Evolutionary conservation across 92 coral and sea anemone genomes (phyloP).

Genomic region (Actinernus sp.): DNA sequence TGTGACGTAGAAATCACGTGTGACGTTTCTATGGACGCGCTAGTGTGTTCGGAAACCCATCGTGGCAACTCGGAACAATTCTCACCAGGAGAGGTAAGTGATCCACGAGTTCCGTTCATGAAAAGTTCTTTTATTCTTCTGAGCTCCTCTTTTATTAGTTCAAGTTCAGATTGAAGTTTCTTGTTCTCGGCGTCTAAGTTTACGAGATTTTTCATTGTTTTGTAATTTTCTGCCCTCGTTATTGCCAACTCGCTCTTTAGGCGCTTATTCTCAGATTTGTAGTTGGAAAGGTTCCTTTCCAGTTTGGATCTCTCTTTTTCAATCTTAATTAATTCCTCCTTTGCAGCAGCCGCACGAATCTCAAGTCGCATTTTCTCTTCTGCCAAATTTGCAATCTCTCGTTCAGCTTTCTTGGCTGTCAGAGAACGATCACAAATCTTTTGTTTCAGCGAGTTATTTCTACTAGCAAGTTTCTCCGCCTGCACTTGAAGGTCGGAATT

Average conservation of each 20-base stretch:
- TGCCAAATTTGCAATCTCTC: conserved; percentile 59
- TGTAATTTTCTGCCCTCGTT: conserved; percentile 75
- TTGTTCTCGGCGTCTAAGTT: conserved; percentile 83
- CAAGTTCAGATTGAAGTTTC: conserved; percentile 76
- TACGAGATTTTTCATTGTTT: conserved; percentile 77
- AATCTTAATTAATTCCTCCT: conserved; percentile 71
- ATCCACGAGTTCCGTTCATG: conserved; percentile 2
- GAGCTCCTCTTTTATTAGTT: conserved; percentile 16
- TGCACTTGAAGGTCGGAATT: conserved; percentile 82
- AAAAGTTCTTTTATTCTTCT: conserved; percentile 13
- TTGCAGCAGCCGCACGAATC: conserved; percentile 52
- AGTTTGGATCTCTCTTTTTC: conserved; percentile 78
- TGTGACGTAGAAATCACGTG: not conserved
- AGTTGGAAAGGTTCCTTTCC: conserved; percentile 74
- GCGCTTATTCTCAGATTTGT: conserved; percentile 80
- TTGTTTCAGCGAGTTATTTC: conserved; percentile 79
- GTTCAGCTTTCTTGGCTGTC: conserved; percentile 69
- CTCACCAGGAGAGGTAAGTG: conserved; percentile 1
- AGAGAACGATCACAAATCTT: conserved; percentile 77
- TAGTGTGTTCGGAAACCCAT: not conserved
- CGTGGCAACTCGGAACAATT: not conserved
- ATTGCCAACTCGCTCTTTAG: conserved; percentile 71
- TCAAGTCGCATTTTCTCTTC: conserved; percentile 76
- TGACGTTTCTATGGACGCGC: not conserved
- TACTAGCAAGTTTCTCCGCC: conserved; percentile 75